A percentile compares a stretch with the other conserved stretches of the same genome.
Evolutionary conservation across 2,888 invertebrate species (phyloP).

Genomic region (Sialis lutaria): DNA sequence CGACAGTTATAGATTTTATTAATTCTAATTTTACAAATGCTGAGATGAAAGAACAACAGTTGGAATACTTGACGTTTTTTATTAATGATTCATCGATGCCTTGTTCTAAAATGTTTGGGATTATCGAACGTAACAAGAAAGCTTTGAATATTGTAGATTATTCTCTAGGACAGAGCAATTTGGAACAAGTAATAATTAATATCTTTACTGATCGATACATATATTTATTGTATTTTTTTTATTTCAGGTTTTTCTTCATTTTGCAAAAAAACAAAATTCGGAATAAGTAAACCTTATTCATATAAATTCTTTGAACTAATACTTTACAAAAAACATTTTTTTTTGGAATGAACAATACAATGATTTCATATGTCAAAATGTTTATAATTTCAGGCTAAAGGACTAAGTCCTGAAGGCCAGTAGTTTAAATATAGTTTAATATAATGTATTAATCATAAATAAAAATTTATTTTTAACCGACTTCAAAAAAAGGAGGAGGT

Average conservation of each 20-base stretch:
- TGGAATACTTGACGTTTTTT: conserved; percentile 55
- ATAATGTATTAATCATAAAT: too few species aligned
- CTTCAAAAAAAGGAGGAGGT: too few species aligned
- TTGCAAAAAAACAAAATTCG: not conserved
- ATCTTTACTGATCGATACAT: not conserved
- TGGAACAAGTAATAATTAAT: too few species aligned
- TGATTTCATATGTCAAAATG: not conserved
- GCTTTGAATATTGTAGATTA: too few species aligned
- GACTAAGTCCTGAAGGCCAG: too few species aligned
- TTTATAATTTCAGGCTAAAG: too few species aligned
- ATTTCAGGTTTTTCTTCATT: not conserved
- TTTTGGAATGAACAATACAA: not conserved
- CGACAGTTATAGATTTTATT: conserved; percentile 13
- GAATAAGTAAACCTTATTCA: not conserved
- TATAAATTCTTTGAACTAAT: too few species aligned
- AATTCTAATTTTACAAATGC: conserved; percentile 18
- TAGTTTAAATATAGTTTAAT: too few species aligned
- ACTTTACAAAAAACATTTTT: too few species aligned
- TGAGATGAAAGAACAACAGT: conserved; percentile 45
- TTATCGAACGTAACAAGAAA: conserved; percentile 12
- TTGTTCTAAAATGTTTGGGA: conserved; percentile 62
- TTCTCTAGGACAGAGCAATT: not conserved
- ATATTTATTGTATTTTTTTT: not conserved
- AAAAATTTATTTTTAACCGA: too few species aligned
- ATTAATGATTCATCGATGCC: conserved; percentile 36